phyloP scores from a whole-genome alignment of 2,113 vertebrate genomes.

The Poeciliopsis prolifica region DNA sequence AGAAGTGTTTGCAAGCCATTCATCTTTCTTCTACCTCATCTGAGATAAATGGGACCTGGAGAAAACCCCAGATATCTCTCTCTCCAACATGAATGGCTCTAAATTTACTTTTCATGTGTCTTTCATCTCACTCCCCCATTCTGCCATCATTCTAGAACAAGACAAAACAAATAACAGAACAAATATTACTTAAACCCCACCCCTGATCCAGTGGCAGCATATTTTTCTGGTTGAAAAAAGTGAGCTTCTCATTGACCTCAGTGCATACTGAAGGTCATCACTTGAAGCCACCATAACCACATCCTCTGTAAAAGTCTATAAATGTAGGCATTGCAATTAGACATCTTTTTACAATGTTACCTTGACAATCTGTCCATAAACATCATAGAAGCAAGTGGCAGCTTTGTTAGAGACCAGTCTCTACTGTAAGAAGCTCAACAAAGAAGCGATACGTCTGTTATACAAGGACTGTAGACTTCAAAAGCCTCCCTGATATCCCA shows the following conservation, averaged over 20 bases:
- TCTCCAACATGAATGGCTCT: too few species aligned
- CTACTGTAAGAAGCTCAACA: neutral
- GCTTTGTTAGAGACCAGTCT: neutral
- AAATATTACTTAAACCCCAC: neutral
- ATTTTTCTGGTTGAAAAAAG: too few species aligned
- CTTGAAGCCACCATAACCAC: neutral
- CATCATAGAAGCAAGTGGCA: neutral
- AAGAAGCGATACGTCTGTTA: neutral
- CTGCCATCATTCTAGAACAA: too few species aligned
- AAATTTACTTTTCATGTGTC: too few species aligned
- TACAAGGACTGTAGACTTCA: neutral
- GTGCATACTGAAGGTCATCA: neutral
- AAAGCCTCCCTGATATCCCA: too few species aligned
- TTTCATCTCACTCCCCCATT: too few species aligned
- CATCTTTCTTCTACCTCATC: too few species aligned
- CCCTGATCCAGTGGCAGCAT: neutral
- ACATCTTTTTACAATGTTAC: neutral
- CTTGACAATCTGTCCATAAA: neutral
- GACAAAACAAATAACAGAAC: too few species aligned
- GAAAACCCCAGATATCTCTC: too few species aligned
- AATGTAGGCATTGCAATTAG: too few species aligned
- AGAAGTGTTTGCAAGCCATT: too few species aligned
- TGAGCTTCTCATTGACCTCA: neutral
- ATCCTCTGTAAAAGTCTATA: neutral
- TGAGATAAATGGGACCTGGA: too few species aligned